These are phyloP conservation scores for Mylabris sibirica DNA, from an alignment of 2,888 invertebrate genomes.

Conservation along the genomic window DNA sequence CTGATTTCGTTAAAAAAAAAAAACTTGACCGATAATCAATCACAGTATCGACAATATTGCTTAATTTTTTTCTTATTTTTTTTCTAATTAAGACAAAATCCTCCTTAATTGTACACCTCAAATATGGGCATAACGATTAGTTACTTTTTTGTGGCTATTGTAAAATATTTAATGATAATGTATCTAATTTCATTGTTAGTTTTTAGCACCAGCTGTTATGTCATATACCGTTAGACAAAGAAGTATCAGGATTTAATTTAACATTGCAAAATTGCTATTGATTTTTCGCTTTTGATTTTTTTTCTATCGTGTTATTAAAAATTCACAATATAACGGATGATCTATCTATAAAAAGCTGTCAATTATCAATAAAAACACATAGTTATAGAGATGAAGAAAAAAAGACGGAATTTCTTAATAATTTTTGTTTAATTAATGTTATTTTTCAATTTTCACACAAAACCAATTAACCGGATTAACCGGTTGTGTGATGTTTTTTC, in stretches of 20 bases:
- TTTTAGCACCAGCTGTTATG: slow-evolving; percentile 10
- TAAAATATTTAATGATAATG: not conserved
- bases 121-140: not conserved
- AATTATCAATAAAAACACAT: not conserved
- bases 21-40: not conserved
- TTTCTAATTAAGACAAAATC: not conserved
- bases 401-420: not conserved
- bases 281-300: not conserved
- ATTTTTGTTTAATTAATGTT: not conserved
- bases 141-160: not conserved
- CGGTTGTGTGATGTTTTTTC: not conserved
- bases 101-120: not conserved
- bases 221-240: slow-evolving; percentile 13
- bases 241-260: slow-evolving; percentile 7
- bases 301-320: not conserved
- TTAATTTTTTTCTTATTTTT: not conserved
- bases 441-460: not conserved
- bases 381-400: not conserved
- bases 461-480: slow-evolving; percentile 8
- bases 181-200: slow-evolving; percentile 13
- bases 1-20: not conserved
- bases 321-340: slow-evolving; percentile 6
- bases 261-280: slow-evolving; percentile 9
- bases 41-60: not conserved
- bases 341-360: not conserved